These are phyloP conservation scores for Pseudorectes ferrugineus DNA, from an alignment of 2,113 vertebrate species.

Conservation along the genomic window DNA sequence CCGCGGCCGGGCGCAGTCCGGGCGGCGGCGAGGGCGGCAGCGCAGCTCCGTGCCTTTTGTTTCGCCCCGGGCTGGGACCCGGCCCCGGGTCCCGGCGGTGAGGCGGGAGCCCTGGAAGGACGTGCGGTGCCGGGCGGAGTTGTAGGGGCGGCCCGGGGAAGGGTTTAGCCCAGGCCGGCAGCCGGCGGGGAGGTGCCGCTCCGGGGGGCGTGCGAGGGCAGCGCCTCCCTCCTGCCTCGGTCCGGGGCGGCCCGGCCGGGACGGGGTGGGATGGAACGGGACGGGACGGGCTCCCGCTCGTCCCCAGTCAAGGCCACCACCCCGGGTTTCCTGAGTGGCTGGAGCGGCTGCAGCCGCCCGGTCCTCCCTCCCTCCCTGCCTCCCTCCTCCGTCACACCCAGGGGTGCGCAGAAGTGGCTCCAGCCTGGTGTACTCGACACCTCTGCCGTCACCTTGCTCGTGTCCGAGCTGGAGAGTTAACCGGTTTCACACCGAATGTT, in stretches of 20 bases:
- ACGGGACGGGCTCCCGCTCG: not conserved
- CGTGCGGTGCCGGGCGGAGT: not conserved
- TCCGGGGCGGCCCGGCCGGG: too few species aligned
- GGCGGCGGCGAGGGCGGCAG: not conserved
- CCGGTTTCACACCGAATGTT: rapidly evolving
- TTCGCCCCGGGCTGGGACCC: not conserved
- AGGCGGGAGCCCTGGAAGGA: not conserved
- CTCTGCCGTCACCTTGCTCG: not conserved
- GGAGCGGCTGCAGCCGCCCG: not conserved
- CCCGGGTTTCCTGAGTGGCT: not conserved
- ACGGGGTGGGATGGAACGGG: not conserved
- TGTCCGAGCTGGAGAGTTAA: not conserved
- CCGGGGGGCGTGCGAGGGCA: not conserved
- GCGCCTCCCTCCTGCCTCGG: not conserved
- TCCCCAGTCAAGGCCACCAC: too few species aligned
- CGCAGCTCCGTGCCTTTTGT: not conserved
- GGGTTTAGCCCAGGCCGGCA: not conserved
- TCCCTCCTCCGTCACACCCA: not conserved
- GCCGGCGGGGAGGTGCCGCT: not conserved
- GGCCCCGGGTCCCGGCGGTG: not conserved
- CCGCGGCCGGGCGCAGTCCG: not conserved
- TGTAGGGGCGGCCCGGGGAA: not conserved
- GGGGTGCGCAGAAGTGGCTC: not conserved
- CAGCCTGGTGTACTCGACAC: not conserved
- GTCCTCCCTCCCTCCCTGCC: too few species aligned